Evolutionary conservation across 2,888 invertebrate species (phyloP).

Genomic region (Chymomyza amoena): DNA sequence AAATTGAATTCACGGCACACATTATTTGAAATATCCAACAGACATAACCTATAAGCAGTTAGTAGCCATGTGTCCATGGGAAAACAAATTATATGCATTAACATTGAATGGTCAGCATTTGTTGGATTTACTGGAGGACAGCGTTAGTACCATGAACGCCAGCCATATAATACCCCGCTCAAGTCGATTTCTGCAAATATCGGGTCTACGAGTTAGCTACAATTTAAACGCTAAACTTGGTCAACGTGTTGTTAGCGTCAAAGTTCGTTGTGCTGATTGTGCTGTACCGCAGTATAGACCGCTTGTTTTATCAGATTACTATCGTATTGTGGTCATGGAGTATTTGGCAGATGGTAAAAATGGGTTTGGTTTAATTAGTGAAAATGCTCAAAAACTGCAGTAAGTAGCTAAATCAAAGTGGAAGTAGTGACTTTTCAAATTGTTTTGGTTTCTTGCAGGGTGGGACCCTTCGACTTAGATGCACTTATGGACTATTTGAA

Average conservation of each 20-base stretch:
- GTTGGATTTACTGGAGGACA: slow-evolving; percentile 82
- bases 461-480: slow-evolving; percentile 70
- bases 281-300: slow-evolving; percentile 82
- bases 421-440: not conserved
- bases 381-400: slow-evolving; percentile 70
- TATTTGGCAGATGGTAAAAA: slow-evolving; percentile 86
- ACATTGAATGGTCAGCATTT: slow-evolving; percentile 84
- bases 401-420: slow-evolving; percentile 30
- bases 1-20: not conserved
- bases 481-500: slow-evolving; percentile 63
- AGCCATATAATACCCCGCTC: slow-evolving; percentile 43
- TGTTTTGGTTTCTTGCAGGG: slow-evolving; percentile 33
- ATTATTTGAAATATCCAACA: slow-evolving; percentile 57
- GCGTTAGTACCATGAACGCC: slow-evolving; percentile 75
- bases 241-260: slow-evolving; percentile 80
- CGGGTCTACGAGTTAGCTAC: slow-evolving; percentile 80
- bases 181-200: slow-evolving; percentile 80
- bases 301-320: slow-evolving; percentile 80
- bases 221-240: slow-evolving; percentile 82
- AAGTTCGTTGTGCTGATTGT: slow-evolving; percentile 83
- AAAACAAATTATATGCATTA: slow-evolving; percentile 86
- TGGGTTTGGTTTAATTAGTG: slow-evolving; percentile 80
- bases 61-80: slow-evolving; percentile 86
- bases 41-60: slow-evolving; percentile 86
- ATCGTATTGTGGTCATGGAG: slow-evolving; percentile 82